These are phyloP conservation scores for Pterois miles DNA, from an alignment of 2,797 vertebrate genomes.

Conservation along the genomic window DNA sequence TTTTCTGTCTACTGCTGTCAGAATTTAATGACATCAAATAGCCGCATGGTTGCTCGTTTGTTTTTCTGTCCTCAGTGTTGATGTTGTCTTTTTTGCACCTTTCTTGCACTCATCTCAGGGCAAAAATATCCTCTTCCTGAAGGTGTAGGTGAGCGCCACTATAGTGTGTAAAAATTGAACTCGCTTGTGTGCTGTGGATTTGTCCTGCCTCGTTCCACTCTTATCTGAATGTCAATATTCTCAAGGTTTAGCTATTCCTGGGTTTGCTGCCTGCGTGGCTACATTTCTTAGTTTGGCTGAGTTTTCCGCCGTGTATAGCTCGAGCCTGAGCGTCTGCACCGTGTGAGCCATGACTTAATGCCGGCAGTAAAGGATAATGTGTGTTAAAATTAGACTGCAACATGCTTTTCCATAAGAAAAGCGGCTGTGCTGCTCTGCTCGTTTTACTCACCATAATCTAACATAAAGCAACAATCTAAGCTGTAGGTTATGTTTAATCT, in stretches of 20 bases:
- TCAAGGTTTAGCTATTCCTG: slow-evolving; percentile 38
- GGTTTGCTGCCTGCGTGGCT: slow-evolving; percentile 44
- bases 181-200: slow-evolving; percentile 69
- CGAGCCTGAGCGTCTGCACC: slow-evolving; percentile 34
- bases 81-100: slow-evolving; percentile 71
- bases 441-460: slow-evolving; percentile 33
- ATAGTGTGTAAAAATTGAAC: slow-evolving; percentile 64
- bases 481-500: neutral
- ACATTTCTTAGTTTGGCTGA: slow-evolving; percentile 35
- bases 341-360: slow-evolving; percentile 28
- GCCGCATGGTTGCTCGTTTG: slow-evolving; percentile 30
- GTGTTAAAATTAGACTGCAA: slow-evolving; percentile 22
- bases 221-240: slow-evolving; percentile 71
- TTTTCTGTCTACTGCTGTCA: slow-evolving; percentile 4
- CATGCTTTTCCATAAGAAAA: slow-evolving; percentile 52
- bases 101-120: slow-evolving; percentile 81
- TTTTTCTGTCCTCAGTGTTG: slow-evolving; percentile 67
- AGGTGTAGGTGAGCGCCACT: slow-evolving; percentile 85
- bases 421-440: slow-evolving; percentile 45
- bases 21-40: slow-evolving; percentile 32
- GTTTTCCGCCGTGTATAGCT: slow-evolving; percentile 22
- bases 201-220: slow-evolving; percentile 30
- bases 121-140: slow-evolving; percentile 88
- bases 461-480: slow-evolving; percentile 12
- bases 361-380: slow-evolving; percentile 1